Base-by-base conservation (phyloP, 2,113 vertebrate genomes). In the Lepus europaeus region DNA sequence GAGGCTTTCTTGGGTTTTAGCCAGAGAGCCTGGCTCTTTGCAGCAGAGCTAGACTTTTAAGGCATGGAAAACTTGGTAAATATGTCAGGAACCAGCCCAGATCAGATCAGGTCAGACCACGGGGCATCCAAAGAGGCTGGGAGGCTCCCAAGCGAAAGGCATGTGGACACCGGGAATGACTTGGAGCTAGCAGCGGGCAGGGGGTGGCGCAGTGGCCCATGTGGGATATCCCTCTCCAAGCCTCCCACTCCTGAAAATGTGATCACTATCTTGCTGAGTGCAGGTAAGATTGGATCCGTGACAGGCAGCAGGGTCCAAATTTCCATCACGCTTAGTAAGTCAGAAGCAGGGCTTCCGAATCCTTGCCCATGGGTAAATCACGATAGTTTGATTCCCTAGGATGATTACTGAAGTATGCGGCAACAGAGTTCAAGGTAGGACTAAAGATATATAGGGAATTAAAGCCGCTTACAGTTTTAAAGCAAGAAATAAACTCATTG, bases 201-300 rank as follows among this genome's bases (percentile, higher is more conserved):
- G 6, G 68, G 68, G 12, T 6, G 2, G 66, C 20, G 14, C 4
- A 23, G 76, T 29, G 31, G 7, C 14, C 36, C 0, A 23, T 1
- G 33, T 6, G 11, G 1, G 1, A 20, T 11, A 13, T 29, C 39
- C 27, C 63, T 53, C 56, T 69, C n/a, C 5, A 10, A 59, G 51
- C 53, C 68, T 72, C 81, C 73, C 20, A n/a, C 49, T 33, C 19
- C 64, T 51, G 72, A 53, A 96, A 39, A 68, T 63, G 29, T 0
- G 10, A 89, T 78, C n/a, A 1, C 51, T 49, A 13, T 74, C 95
- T 95, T 89, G 92, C 78, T 90, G 93, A 93, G 80, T 56, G 27
- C 64, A 81, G 89, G 59, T 22, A 17, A 70, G 86, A 76, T 82
- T 27, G 69, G 51, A 90, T 66, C 66, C 13, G 9, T 11, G 20